Conservation (phyloP, 2,797 vertebrate genomes). For the Molossus molossus region DNA sequence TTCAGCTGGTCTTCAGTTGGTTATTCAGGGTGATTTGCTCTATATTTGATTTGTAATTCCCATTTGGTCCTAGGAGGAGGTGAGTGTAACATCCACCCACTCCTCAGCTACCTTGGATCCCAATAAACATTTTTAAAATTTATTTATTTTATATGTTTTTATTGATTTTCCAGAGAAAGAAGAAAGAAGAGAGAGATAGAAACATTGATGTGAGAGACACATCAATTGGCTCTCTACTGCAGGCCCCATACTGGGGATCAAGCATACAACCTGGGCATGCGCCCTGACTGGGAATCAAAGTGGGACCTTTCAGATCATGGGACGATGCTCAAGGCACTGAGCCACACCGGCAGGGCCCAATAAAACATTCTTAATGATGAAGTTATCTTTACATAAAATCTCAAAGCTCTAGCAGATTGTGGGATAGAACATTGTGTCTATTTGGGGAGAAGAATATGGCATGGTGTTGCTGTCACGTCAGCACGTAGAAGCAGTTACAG, state of each 20-base stretch:
- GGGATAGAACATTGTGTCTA: neutral
- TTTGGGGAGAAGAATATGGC: neutral
- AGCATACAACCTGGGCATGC: neutral
- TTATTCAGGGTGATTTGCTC: neutral
- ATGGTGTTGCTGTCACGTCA: neutral
- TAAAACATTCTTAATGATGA: conserved; percentile 11
- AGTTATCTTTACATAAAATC: conserved; percentile 23
- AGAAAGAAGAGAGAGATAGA: neutral
- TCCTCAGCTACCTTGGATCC: neutral
- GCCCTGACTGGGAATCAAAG: neutral
- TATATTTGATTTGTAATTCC: neutral
- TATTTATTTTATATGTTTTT: neutral
- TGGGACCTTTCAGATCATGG: neutral
- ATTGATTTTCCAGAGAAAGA: neutral
- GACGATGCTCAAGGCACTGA: neutral
- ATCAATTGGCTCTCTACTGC: neutral
- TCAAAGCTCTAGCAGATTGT: neutral
- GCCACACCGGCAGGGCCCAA: neutral
- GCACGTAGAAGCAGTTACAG: neutral
- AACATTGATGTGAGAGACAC: neutral
- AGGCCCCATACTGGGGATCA: neutral
- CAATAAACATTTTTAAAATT: conserved; percentile 1
- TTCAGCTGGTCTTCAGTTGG: neutral
- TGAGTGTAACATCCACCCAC: neutral
- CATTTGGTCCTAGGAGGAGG: neutral